Percentiles rank a stretch among this genome's conserved stretches.
phyloP scores from a whole-genome alignment of 2,113 vertebrate genomes.

The Labrus mixtus region DNA sequence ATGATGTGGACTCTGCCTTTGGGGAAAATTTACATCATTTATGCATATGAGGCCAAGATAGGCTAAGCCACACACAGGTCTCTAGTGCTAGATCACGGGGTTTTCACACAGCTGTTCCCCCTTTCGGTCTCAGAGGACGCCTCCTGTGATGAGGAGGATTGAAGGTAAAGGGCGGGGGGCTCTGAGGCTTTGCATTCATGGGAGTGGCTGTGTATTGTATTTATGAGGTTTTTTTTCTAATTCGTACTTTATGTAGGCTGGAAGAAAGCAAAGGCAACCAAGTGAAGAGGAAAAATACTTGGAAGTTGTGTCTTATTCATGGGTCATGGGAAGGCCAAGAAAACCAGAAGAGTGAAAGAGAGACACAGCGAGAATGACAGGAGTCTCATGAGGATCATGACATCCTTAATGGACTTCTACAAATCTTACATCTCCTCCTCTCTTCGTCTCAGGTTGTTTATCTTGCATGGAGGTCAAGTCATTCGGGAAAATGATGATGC shows the following conservation, averaged over 20 bases:
- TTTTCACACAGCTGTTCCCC: constrained; percentile 56
- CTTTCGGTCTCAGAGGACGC: constrained; percentile 41
- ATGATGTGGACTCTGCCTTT: constrained; percentile 44
- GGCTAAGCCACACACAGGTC: constrained; percentile 24
- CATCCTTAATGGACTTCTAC: constrained; percentile 21
- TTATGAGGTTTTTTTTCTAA: constrained; percentile 34
- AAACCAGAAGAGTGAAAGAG: not conserved
- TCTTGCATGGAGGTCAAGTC: constrained; percentile 20
- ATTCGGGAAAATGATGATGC: constrained; percentile 30
- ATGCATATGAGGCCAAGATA: constrained; percentile 52
- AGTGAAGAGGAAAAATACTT: not conserved
- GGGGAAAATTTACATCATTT: constrained; percentile 51
- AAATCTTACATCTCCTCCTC: constrained; percentile 7
- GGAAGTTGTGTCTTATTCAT: constrained; percentile 4
- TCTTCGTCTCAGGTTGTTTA: constrained; percentile 15
- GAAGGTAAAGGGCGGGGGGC: constrained; percentile 64
- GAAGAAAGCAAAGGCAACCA: not conserved
- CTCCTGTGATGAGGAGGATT: constrained; percentile 56
- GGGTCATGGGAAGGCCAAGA: not conserved
- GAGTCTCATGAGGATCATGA: constrained; percentile 10
- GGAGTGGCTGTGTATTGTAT: constrained; percentile 38
- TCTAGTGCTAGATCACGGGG: constrained; percentile 50
- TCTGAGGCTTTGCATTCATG: constrained; percentile 37
- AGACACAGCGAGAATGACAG: not conserved
- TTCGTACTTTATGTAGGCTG: not conserved